These are phyloP conservation scores for Aphidius ervi DNA, from an alignment of 1,140 invertebrate species.

Conservation along the genomic window DNA sequence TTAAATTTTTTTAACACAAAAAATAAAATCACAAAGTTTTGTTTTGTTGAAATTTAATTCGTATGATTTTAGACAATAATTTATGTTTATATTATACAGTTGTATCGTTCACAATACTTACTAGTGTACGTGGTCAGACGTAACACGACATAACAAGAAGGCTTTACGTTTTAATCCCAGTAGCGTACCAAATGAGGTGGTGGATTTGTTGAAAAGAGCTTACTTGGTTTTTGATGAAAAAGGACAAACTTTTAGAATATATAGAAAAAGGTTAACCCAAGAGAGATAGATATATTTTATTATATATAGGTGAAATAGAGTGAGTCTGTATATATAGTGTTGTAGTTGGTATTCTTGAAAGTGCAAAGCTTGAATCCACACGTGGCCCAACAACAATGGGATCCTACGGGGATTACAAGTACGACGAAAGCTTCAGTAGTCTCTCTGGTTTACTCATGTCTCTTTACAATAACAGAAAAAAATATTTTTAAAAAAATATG, in stretches of 20 bases:
- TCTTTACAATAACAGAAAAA: background rate
- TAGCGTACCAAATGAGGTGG: constrained; percentile 51
- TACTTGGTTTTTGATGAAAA: constrained; percentile 27
- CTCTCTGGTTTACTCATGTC: background rate
- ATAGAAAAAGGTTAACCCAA: constrained; percentile 8
- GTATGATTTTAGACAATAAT: too few species aligned
- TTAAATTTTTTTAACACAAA: too few species aligned
- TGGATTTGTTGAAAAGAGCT: constrained; percentile 55
- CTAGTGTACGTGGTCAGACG: constrained; percentile 44
- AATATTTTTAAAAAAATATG: too few species aligned
- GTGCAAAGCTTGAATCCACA: constrained; percentile 47
- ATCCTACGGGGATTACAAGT: constrained; percentile 43
- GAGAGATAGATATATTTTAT: constrained; percentile 1
- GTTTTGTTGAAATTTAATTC: too few species aligned
- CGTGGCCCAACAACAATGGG: constrained; percentile 48
- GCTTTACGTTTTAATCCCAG: constrained; percentile 47
- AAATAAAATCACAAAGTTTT: too few species aligned
- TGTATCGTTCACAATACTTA: background rate
- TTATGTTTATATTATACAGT: constrained; percentile 22
- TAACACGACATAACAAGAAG: constrained; percentile 45
- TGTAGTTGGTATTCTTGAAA: constrained; percentile 33
- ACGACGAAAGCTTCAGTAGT: constrained; percentile 26
- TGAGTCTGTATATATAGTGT: constrained; percentile 3
- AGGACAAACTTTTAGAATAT: constrained; percentile 12
- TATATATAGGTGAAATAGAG: constrained; percentile 15